A percentile compares a stretch with the other conserved stretches of the same genome.
phyloP scores from a whole-genome alignment of 2,797 vertebrate genomes.

The Schizopygopsis pylzovi region DNA sequence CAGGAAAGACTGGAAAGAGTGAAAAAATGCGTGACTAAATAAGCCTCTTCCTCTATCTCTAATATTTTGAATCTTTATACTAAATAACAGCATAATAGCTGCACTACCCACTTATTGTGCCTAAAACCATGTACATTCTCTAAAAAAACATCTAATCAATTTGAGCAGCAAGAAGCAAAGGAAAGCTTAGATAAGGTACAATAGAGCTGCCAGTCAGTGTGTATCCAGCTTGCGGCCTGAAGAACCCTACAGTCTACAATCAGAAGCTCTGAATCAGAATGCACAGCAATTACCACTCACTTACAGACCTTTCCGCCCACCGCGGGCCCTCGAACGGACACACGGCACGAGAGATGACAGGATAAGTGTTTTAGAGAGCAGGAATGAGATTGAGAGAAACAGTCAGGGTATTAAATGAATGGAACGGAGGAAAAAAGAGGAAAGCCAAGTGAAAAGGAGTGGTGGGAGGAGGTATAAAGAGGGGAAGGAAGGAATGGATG shows the following conservation, averaged over 20 bases:
- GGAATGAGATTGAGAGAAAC: conserved; percentile 28
- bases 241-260: conserved; percentile 50
- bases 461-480: conserved; percentile 19
- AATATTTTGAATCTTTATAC: neutral
- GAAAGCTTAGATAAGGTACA: neutral
- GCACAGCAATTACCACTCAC: conserved; percentile 67
- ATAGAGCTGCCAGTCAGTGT: neutral
- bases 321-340: neutral
- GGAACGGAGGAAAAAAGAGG: conserved; percentile 15
- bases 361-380: conserved; percentile 42
- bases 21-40: neutral
- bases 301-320: conserved; percentile 39
- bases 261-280: conserved; percentile 45
- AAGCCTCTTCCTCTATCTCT: neutral
- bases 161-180: conserved; percentile 17
- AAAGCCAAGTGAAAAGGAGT: conserved; percentile 26
- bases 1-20: neutral
- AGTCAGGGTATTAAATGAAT: conserved; percentile 26
- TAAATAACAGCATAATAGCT: neutral
- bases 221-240: conserved; percentile 16
- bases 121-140: neutral
- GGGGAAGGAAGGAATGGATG: conserved; percentile 21
- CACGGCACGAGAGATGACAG: conserved; percentile 20
- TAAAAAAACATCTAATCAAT: conserved; percentile 4
- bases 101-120: neutral